phyloP scores from a whole-genome alignment of 1,140 invertebrate genomes.

The Phthorimaea operculella region DNA sequence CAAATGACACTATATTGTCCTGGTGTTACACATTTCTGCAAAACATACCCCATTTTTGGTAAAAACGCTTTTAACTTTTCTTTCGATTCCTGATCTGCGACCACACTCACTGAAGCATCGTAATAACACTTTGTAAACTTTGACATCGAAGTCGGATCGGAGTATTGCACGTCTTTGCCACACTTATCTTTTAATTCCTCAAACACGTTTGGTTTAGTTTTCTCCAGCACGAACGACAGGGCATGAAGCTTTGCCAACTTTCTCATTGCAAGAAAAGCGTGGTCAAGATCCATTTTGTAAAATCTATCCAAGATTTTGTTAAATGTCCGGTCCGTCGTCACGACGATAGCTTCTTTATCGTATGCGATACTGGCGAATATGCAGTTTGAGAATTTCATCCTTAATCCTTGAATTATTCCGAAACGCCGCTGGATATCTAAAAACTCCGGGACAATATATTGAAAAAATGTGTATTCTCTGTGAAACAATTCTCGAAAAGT shows the following conservation, averaged over 20 bases:
- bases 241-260: conserved; percentile 54
- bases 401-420: conserved; percentile 40
- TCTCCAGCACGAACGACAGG: conserved; percentile 42
- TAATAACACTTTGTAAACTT: conserved; percentile 37
- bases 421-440: conserved; percentile 36
- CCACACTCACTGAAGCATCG: conserved; percentile 35
- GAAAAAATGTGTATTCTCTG: conserved; percentile 35
- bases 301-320: conserved; percentile 29
- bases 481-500: conserved; percentile 33
- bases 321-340: conserved; percentile 15
- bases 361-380: conserved; percentile 26
- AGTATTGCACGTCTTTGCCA: conserved; percentile 38
- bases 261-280: conserved; percentile 39
- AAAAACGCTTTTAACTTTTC: conserved; percentile 27
- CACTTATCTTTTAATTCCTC: conserved; percentile 28
- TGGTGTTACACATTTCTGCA: conserved; percentile 33
- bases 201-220: conserved; percentile 31
- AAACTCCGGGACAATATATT: conserved; percentile 26
- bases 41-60: conserved; percentile 26
- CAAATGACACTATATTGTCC: conserved; percentile 35
- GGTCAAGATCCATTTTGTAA: conserved; percentile 31
- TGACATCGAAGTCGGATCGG: conserved; percentile 25
- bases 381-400: conserved; percentile 45
- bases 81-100: conserved; percentile 26
- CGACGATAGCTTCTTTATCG: conserved; percentile 37